phyloP scores from a whole-genome alignment of 2,113 vertebrate species.

The Pithys albifrons region DNA sequence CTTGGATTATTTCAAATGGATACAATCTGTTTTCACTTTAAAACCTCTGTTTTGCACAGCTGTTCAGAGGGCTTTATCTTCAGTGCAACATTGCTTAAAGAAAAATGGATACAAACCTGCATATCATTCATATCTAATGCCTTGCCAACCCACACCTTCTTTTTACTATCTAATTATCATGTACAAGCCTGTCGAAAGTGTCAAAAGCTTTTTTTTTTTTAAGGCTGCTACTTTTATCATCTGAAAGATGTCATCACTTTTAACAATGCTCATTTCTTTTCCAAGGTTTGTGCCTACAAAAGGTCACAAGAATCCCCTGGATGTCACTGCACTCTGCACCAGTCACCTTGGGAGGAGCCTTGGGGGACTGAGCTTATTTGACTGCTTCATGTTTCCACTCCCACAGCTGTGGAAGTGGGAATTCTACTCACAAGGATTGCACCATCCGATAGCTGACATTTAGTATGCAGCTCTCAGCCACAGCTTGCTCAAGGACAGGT shows the following conservation, averaged over 20 bases:
- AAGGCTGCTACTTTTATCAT: background rate
- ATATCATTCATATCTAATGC: slow-evolving; percentile 7
- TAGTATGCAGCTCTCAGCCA: background rate
- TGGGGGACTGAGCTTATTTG: background rate
- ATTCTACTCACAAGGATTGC: background rate
- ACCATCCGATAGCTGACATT: background rate
- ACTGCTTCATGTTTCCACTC: background rate
- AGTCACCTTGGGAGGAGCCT: background rate
- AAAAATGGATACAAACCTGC: background rate
- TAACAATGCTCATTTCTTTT: background rate
- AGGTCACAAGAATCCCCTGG: background rate
- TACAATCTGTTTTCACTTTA: background rate
- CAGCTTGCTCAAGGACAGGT: background rate
- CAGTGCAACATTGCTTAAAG: background rate
- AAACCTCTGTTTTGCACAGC: background rate
- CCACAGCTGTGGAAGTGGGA: background rate
- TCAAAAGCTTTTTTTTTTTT: background rate
- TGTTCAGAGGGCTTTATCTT: background rate
- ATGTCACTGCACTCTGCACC: background rate
- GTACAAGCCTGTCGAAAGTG: slow-evolving; percentile 25
- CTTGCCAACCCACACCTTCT: slow-evolving; percentile 11
- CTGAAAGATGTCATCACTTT: background rate
- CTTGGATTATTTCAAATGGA: background rate
- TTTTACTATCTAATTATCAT: slow-evolving; percentile 31
- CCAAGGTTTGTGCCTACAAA: background rate